Base-by-base conservation (phyloP, 2,113 vertebrate genomes). In the Crotalus helleri region DNA sequence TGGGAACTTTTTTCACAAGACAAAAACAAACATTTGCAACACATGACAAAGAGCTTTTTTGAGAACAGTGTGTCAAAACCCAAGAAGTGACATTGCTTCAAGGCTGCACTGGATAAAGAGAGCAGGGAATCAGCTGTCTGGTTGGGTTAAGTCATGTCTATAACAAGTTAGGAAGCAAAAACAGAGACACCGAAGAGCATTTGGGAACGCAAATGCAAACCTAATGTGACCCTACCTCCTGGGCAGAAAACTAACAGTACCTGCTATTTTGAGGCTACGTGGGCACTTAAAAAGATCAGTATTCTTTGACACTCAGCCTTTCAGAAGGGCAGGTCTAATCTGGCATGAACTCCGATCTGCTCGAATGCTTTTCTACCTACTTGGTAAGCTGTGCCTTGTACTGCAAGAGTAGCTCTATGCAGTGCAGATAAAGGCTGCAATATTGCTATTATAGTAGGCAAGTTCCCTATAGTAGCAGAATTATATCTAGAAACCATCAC, bases 71-170 rank as follows among this genome's bases (percentile, higher is more conserved):
- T 87, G 93, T 55, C 88, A 94, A 94, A 88, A 93, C 57, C 0
- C 95, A 93, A 91, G 91, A 91, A 94, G 93, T 85, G 93, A 91
- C 92, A 94, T 94, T 95, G 93, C 88, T 95, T 89, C 92, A 96
- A 94, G 81, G 64, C 95, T 94, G 91, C 0, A 44, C 90, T 95
- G 96, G 94, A 92, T 91, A 53, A 94, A 94, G 93, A 89, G 0
- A 46, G 89, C 91, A 90, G 93, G 95, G 92, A 95, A 94, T 69
- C 58, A 93, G 88, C 96, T 95, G 97, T 93, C 95, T 95, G 94
- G 92, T 53, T 90, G 94, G 95, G 93, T 96, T 94, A 95, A 95
- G 95, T 96, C 97, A 96, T 96, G 96, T 97, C 97, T 97, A 93
- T 92, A 94, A 95, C 91, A 88, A 61, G 96, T 94, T 23, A 1